Evolutionary conservation across 2,888 invertebrate genomes (phyloP), one percentile per base, ranked within the genome.

Genomic region (Chymomyza fuscimana): DNA sequence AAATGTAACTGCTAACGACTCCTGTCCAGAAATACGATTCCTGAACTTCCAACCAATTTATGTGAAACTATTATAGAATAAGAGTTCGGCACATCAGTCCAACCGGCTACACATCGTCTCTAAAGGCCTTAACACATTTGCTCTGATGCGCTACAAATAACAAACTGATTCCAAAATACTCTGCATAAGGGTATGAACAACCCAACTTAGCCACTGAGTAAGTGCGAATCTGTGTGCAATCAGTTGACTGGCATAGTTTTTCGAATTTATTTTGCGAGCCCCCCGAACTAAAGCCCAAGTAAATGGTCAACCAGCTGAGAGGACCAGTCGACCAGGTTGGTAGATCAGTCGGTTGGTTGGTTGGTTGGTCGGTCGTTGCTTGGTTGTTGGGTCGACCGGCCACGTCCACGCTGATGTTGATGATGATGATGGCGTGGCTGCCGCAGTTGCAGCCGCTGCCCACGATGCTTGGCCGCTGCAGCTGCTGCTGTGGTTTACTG

Each of bases 151-250:
- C 4, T 25, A 36, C 36, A 46, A 46, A 4, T 15, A 7, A 9
- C 40, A 46, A 46, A 46, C 5, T 12, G 6, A 46, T 12, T 46
- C 2, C 12, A 46, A 4, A 12, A 12, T 46, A 2, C 40, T 12
- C 40, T 15, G 3, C 12, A 4, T 3, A 12, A 46, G 40, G 12
- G 40, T 46, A 46, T 46, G 6, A 10, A 2, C 58, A 19, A 25
- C 5, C 22, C 59, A 59, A n/a, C 72, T 65, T 65, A 76, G 79
- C 83, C 83, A 79, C 79, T 72, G 89, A 86, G 88, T 87, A 88
- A 86, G 88, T 87, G 88, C 89, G 88, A 89, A 89, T 87, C 88
- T 88, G 88, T 84, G 83, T 87, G 85, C 89, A 88, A 88, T 86
- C 85, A 88, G 89, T 86, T 86, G 86, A 64, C 64, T 80, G 86